phyloP scores from a whole-genome alignment of 1,140 invertebrate genomes.

The Drosophila rufa region DNA sequence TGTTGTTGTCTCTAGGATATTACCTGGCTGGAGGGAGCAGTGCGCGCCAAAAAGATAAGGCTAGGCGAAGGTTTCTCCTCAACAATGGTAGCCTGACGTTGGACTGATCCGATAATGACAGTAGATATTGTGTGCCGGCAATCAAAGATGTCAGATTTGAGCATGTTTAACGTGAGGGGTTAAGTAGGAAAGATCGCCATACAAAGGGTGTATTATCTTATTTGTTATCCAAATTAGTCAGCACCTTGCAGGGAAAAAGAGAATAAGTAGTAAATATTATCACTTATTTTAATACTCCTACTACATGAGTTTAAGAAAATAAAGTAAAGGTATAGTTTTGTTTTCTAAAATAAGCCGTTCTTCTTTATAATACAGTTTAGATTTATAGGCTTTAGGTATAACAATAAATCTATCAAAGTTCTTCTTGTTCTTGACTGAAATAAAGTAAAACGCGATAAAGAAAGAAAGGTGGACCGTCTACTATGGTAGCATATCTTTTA shows the following conservation, averaged over 20 bases:
- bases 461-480: background rate
- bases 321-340: too few relatives aligned
- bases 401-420: too few relatives aligned
- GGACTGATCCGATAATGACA: constrained; percentile 51
- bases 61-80: background rate
- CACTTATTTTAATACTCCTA: too few relatives aligned
- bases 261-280: too few relatives aligned
- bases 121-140: constrained; percentile 34
- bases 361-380: too few relatives aligned
- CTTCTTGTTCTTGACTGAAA: background rate
- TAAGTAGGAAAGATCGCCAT: background rate
- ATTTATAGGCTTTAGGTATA: too few relatives aligned
- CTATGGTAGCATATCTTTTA: background rate
- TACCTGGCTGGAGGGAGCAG: constrained; percentile 38
- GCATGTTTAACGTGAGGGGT: constrained; percentile 16
- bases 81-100: constrained; percentile 20
- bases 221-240: constrained; percentile 13
- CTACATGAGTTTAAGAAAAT: too few relatives aligned
- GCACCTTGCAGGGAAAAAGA: background rate
- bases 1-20: constrained; percentile 61
- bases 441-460: too few relatives aligned
- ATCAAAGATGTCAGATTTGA: constrained; percentile 42
- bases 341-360: too few relatives aligned
- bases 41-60: constrained; percentile 40
- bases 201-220: constrained; percentile 1